Evolutionary conservation across 2,113 vertebrate species (phyloP).

Genomic region (Daboia siamensis): DNA sequence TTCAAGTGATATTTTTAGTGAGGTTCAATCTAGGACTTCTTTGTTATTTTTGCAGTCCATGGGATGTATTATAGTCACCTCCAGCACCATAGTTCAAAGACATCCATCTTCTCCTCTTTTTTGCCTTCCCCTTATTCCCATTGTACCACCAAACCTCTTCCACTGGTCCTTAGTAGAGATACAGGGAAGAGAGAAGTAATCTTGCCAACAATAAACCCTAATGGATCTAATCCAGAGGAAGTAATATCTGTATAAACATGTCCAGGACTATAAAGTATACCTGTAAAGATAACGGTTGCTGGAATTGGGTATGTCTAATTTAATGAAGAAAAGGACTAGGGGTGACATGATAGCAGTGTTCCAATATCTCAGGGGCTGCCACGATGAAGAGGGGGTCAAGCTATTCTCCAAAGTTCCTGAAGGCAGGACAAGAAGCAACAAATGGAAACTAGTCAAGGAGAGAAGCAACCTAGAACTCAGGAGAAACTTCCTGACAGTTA

Average conservation of each 20-base stretch:
- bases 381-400: too few species aligned
- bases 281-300: background rate
- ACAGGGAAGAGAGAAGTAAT: background rate
- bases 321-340: too few species aligned
- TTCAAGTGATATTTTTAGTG: background rate
- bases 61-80: background rate
- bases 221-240: background rate
- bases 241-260: background rate
- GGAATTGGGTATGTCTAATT: too few species aligned
- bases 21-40: background rate
- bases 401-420: too few species aligned
- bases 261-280: background rate
- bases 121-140: background rate
- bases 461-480: too few species aligned
- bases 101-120: background rate
- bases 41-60: background rate
- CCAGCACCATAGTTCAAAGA: background rate
- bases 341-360: too few species aligned
- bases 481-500: too few species aligned
- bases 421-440: too few species aligned
- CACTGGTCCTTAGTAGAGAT: too few species aligned
- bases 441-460: too few species aligned
- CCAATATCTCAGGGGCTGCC: too few species aligned
- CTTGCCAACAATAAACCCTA: background rate
- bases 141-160: background rate